Evolutionary conservation across 2,888 invertebrate genomes (phyloP).

Genomic region (Epirrhoe alternata): DNA sequence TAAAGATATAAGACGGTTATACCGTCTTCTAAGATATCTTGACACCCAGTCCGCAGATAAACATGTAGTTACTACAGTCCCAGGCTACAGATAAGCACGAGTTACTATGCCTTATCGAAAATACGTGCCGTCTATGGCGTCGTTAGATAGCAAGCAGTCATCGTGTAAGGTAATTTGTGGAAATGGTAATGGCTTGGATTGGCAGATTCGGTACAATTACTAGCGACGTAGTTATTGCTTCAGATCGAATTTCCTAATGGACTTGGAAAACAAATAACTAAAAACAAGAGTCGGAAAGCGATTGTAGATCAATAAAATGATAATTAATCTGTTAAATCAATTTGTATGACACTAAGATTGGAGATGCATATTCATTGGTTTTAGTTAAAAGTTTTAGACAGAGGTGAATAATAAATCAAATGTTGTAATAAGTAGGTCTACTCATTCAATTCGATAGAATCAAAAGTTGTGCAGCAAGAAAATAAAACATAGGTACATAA

Average conservation of each 20-base stretch:
- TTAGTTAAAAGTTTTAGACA: no score
- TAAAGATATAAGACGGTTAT: constrained; percentile 63
- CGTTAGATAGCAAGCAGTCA: constrained; percentile 47
- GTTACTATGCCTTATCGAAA: constrained; percentile 50
- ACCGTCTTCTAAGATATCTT: constrained; percentile 55
- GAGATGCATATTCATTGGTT: no score
- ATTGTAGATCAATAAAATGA: no score
- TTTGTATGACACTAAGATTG: neutral
- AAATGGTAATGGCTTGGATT: constrained; percentile 25
- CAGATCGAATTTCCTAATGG: neutral
- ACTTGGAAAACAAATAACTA: no score
- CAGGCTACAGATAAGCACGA: constrained; percentile 37
- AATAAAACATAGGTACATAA: neutral
- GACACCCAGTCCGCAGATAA: constrained; percentile 42
- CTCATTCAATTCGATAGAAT: no score
- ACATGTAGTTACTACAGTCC: constrained; percentile 32
- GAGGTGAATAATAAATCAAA: no score
- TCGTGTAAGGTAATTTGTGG: constrained; percentile 41
- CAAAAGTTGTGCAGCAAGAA: neutral
- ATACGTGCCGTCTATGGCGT: constrained; percentile 45
- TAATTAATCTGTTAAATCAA: no score
- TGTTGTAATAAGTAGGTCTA: no score
- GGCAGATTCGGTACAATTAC: constrained; percentile 8
- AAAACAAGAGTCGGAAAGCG: no score
- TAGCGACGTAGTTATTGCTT: neutral